Base-by-base conservation (phyloP, 1,140 invertebrate species). In the Brachionus paranguensis region DNA sequence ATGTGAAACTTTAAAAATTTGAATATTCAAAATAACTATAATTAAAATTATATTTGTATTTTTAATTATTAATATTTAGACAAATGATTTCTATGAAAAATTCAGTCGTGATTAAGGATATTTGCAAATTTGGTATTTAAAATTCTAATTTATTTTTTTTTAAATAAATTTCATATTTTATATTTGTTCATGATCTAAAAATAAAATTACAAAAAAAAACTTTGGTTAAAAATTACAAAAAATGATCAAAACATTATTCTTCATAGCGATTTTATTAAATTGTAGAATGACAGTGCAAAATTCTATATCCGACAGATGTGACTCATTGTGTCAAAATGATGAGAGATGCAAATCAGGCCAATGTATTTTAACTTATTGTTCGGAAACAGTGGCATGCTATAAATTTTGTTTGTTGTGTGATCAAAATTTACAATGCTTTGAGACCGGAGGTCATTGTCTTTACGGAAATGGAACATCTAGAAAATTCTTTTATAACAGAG, bases 281-380 rank as follows among this genome's bases (percentile, higher is more conserved):
- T 17, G 6, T 24, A 43, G n/a, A 41, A 24, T 43, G 14, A n/a
- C 41, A 7, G n/a, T 17, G 20, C 37, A 74, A 43, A 17, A 17
- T 20, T 60, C 41, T 8, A 1, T 50, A 64, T 72, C 68, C 17
- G 43, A 72, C 7, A 60, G 78, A 81, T 81, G 78, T 81, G 78
- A 81, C 27, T 68, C 37, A 43, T 60, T 81, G 14, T 81, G 78
- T 27, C 78, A 81, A 47, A 81, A 81, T 8, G 78, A 81, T 47
- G 78, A 81, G 24, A 10, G 41, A 43, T 81, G 78, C 24, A 81
- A 81, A 68, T 81, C 78, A 37, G 78, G 78, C 10, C 8, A 68
- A 81, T 81, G 78, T 41, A 47, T 81, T 20, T 43, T 81, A 37
- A 81, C 78, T 3, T 64, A 81, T 81, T 81, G 78, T 45, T 41